A percentile compares a stretch with the other conserved stretches of the same genome.
These are phyloP conservation scores for Uropetala carovei DNA, from an alignment of 2,888 invertebrate genomes.

Conservation along the genomic window DNA sequence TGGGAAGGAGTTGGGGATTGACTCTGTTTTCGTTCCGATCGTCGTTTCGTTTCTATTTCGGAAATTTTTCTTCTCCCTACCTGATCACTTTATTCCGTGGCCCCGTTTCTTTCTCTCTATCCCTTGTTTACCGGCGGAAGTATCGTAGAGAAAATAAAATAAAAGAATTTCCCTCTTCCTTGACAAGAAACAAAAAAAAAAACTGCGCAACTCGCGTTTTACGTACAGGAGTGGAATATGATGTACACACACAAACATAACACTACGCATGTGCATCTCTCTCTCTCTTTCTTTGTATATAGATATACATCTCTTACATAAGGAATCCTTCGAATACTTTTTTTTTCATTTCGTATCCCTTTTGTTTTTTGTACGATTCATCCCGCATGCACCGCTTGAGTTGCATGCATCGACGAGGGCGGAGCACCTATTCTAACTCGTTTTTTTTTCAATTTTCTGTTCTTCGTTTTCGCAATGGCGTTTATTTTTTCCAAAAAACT, in stretches of 20 bases:
- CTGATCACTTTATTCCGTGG: conserved; percentile 6
- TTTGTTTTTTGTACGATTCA: conserved; percentile 23
- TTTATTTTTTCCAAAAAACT: background rate
- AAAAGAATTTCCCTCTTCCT: background rate
- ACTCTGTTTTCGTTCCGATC: too few species aligned
- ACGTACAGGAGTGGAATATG: too few species aligned
- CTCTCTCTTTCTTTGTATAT: background rate
- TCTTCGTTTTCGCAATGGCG: background rate
- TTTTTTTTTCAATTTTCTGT: background rate
- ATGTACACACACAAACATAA: background rate
- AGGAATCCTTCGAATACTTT: background rate
- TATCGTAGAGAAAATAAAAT: background rate
- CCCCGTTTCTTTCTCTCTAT: background rate
- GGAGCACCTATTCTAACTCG: background rate
- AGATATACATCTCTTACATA: background rate
- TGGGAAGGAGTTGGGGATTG: conserved; percentile 23
- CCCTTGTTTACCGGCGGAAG: background rate
- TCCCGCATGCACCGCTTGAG: conserved; percentile 25
- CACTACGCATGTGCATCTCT: background rate
- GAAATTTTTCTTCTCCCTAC: background rate
- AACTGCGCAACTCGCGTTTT: background rate
- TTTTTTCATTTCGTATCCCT: background rate
- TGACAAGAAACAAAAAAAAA: conserved; percentile 6
- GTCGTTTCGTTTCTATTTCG: background rate
- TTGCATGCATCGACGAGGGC: conserved; percentile 5